A percentile compares a stretch with the other conserved stretches of the same genome.
Conservation (phyloP, 2,113 vertebrate genomes). For the Ceuthmochares aereus region DNA sequence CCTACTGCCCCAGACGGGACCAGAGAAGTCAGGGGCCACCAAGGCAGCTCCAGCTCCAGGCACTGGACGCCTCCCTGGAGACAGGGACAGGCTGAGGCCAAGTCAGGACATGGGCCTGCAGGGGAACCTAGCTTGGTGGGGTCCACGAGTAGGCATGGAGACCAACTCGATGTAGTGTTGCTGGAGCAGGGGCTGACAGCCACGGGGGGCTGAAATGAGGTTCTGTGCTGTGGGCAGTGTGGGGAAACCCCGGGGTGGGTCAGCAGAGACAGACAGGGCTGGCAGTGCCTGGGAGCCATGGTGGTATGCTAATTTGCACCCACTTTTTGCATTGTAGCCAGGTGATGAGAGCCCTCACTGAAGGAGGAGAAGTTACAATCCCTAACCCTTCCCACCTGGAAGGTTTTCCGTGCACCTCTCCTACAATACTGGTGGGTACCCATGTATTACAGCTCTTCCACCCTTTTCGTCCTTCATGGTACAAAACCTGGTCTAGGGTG, state of each 20-base stretch:
- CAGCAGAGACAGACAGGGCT: not conserved
- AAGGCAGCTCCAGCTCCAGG: not conserved
- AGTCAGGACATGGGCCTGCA: not conserved
- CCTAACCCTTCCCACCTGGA: not conserved
- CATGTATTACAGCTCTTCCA: not conserved
- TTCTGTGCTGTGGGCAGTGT: not conserved
- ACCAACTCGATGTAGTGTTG: fast-evolving
- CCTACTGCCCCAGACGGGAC: not conserved
- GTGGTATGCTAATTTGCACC: not conserved
- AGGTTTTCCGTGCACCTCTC: not conserved
- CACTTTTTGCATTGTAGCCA: not conserved
- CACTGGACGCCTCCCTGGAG: not conserved
- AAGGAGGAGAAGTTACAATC: not conserved
- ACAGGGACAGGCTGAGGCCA: not conserved
- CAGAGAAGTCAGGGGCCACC: not conserved
- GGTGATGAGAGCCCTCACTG: not conserved
- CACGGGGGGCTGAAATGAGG: not conserved
- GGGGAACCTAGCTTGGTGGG: not conserved
- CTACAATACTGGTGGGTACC: too few relatives aligned
- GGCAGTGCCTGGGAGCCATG: fast-evolving
- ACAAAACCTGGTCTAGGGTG: not conserved
- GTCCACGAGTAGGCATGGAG: not conserved
- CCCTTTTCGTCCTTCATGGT: fast-evolving
- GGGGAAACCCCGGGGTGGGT: fast-evolving
- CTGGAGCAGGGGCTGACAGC: fast-evolving